Conservation (phyloP, 2,888 invertebrate genomes). For the Drosophila diplacantha region DNA sequence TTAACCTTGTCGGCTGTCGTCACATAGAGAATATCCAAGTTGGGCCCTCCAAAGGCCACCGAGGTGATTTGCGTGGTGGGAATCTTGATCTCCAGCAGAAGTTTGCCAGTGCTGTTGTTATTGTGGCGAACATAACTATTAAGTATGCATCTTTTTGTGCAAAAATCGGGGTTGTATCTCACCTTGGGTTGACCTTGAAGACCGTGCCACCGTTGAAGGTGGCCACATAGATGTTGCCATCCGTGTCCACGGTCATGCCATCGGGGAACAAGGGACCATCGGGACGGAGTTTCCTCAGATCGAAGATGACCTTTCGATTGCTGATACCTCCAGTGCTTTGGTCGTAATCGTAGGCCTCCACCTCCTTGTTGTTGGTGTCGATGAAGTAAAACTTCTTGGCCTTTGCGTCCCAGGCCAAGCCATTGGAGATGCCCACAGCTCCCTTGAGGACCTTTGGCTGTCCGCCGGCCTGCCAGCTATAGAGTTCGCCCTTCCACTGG, state of each 20-base stretch:
- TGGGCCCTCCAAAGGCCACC: conserved; percentile 84
- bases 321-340: conserved; percentile 82
- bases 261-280: conserved; percentile 80
- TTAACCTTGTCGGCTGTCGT: conserved; percentile 80
- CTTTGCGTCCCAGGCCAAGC: conserved; percentile 85
- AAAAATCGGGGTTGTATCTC: conserved; percentile 58
- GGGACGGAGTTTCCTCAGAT: conserved; percentile 77
- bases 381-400: conserved; percentile 85
- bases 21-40: conserved; percentile 83
- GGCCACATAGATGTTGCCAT: conserved; percentile 88
- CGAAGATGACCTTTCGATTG: conserved; percentile 80
- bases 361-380: conserved; percentile 83
- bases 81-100: conserved; percentile 81
- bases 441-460: conserved; percentile 47
- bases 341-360: conserved; percentile 86
- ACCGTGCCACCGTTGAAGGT: conserved; percentile 84
- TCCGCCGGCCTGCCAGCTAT: conserved; percentile 68
- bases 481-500: conserved; percentile 74
- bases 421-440: conserved; percentile 85
- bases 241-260: conserved; percentile 88
- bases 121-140: neutral
- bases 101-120: conserved; percentile 76
- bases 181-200: conserved; percentile 76
- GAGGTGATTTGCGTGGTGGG: conserved; percentile 85
- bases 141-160: neutral